Evolutionary conservation across 1,140 invertebrate genomes (phyloP), one percentile per base, ranked within the genome.

Genomic region (Tribolium madens): DNA sequence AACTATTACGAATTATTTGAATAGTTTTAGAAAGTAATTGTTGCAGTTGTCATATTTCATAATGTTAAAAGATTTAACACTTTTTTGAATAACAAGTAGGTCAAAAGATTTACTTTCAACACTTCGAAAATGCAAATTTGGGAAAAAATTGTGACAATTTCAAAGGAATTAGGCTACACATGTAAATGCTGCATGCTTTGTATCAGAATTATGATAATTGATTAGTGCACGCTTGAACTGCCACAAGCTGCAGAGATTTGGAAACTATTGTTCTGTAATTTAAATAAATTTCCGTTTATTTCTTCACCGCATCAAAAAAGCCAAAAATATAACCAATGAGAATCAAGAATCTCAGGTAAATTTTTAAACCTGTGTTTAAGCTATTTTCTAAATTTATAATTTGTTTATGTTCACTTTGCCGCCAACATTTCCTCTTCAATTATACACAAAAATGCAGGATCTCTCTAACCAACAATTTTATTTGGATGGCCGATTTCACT

Each of bases 231-330:
- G 48, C 48, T 50, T 50, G 48, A 50, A 50, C 13, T 50, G 15
- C 15, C 48, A 47, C 46, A 47, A 31, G 26, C 26, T 31, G 48
- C 48, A 15, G 48, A 50, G 48, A 50, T 50, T 50, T 50, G 48
- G 48, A 50, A 50, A 50, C 48, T 50, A 50, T 50, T 50, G 48
- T 50, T 50, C 15, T 50, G 48, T 50, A 50, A 50, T 50, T 50
- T 50, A 50, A 50, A 50, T 50, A 50, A 50, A 50, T 50, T 50
- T 50, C 15, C 12, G 15, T 50, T 17, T 50, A 50, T 17, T 50
- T 50, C 15, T 17, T 17, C 13, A 50, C 15, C 15, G 15, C 15
- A 17, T 10, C 36, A 42, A 50, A 50, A 50, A 50, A 50, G 48
- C 15, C 48, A 17, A 17, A 50, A 50, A 15, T 15, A 50, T 15